Evolutionary conservation across 2,888 invertebrate genomes (phyloP).

Genomic region (Bembecia ichneumoniformis): DNA sequence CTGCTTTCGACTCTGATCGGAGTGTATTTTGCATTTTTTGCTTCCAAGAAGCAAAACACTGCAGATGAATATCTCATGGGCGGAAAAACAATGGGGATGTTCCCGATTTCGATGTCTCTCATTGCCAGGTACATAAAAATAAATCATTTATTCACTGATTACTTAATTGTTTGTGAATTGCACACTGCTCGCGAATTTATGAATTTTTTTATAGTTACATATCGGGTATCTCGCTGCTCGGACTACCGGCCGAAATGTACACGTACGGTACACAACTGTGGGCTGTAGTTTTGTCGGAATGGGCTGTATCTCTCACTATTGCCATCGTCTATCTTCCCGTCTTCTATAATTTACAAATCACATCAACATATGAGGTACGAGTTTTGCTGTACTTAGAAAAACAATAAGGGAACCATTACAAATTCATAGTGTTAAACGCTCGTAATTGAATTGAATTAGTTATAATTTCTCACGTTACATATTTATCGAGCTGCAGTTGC

Average conservation of each 20-base stretch:
- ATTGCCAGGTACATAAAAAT: conserved; percentile 78
- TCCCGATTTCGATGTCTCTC: conserved; percentile 83
- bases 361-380: conserved; percentile 81
- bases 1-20: conserved; percentile 77
- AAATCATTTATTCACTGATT: neutral
- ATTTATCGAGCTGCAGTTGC: neutral
- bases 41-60: conserved; percentile 77
- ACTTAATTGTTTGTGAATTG: neutral
- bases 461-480: neutral
- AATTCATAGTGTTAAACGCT: neutral
- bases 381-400: neutral
- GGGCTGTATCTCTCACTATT: conserved; percentile 77
- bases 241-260: conserved; percentile 83
- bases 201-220: conserved; percentile 73
- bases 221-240: conserved; percentile 80
- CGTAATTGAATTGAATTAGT: neutral
- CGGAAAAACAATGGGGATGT: conserved; percentile 83
- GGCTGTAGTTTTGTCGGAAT: conserved; percentile 76
- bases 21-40: conserved; percentile 80
- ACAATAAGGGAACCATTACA: neutral
- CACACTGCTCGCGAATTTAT: neutral
- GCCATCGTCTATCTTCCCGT: conserved; percentile 79
- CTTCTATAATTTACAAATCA: conserved; percentile 80
- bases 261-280: conserved; percentile 82
- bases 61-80: conserved; percentile 82